These are phyloP conservation scores for Coleophora flavipennella DNA, from an alignment of 2,888 invertebrate species.

Conservation along the genomic window DNA sequence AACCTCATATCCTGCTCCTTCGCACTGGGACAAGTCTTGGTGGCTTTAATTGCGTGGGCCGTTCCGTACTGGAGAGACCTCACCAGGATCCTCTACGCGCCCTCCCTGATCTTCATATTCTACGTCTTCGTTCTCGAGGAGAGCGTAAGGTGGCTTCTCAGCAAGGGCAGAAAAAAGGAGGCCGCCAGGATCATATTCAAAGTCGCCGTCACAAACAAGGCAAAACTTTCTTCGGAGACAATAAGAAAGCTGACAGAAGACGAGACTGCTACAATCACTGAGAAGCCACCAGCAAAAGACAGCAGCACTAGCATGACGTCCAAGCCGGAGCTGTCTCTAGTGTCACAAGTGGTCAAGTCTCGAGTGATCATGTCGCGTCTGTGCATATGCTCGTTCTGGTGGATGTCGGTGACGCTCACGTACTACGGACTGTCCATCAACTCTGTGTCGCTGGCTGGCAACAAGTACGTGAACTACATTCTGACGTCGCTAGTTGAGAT, in stretches of 20 bases:
- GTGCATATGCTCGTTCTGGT: constrained; percentile 82
- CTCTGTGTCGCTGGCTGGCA: constrained; percentile 81
- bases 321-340: constrained; percentile 21
- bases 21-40: constrained; percentile 75
- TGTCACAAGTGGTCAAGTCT: constrained; percentile 60
- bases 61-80: constrained; percentile 77
- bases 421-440: constrained; percentile 87
- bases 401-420: constrained; percentile 84
- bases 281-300: constrained; percentile 9
- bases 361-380: constrained; percentile 63
- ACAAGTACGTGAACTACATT: constrained; percentile 85
- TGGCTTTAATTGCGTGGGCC: constrained; percentile 76
- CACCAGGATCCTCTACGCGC: constrained; percentile 75
- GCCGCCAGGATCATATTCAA: constrained; percentile 63
- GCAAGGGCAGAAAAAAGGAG: constrained; percentile 68
- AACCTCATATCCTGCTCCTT: constrained; percentile 77
- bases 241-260: constrained; percentile 28
- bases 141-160: constrained; percentile 80
- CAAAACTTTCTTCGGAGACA: constrained; percentile 44
- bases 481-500: constrained; percentile 76
- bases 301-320: constrained; percentile 7
- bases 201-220: constrained; percentile 59
- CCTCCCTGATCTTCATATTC: constrained; percentile 73
- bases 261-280: not conserved
- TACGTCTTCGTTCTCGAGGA: constrained; percentile 77